Percentiles rank a stretch among this genome's conserved stretches.
Conservation (phyloP, 2,888 invertebrate species). For the Sarcophaga carnaria region DNA sequence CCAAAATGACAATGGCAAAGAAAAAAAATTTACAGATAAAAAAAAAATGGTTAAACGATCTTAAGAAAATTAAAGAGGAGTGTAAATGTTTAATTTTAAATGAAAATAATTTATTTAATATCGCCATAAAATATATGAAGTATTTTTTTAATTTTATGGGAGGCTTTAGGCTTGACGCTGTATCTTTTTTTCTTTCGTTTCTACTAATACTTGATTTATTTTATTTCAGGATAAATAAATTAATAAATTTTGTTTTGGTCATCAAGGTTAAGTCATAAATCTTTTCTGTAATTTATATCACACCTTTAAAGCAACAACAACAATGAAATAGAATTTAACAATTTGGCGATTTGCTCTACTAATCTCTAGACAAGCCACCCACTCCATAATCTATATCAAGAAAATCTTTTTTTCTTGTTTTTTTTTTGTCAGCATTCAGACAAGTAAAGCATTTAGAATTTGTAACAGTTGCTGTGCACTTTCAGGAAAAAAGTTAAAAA, state of each 20-base stretch:
- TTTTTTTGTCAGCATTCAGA: background rate
- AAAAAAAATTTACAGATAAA: background rate
- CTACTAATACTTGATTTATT: slow-evolving; percentile 2
- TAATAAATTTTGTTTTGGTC: background rate
- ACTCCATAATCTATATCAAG: background rate
- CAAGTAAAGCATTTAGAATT: slow-evolving; percentile 1
- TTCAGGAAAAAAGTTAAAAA: no score
- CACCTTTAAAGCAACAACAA: slow-evolving; percentile 8
- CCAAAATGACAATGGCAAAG: slow-evolving; percentile 39
- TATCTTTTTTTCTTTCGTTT: background rate
- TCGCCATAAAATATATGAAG: background rate
- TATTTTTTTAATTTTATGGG: background rate
- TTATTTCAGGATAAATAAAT: background rate
- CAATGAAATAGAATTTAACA: background rate
- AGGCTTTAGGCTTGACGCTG: slow-evolving; percentile 26
- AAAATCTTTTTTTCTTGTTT: no score
- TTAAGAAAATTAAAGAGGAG: slow-evolving; percentile 42
- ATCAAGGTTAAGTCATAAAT: slow-evolving; percentile 51
- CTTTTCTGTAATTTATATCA: slow-evolving; percentile 30
- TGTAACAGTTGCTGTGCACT: background rate
- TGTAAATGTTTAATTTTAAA: slow-evolving; percentile 27
- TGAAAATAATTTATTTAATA: slow-evolving; percentile 13
- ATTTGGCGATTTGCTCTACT: slow-evolving; percentile 17
- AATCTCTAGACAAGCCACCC: slow-evolving; percentile 26
- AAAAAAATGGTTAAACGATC: background rate